Evolutionary conservation across 2,113 vertebrate species (phyloP), one percentile per base, ranked within the genome.

Genomic region (Epinephelus fuscoguttatus): DNA sequence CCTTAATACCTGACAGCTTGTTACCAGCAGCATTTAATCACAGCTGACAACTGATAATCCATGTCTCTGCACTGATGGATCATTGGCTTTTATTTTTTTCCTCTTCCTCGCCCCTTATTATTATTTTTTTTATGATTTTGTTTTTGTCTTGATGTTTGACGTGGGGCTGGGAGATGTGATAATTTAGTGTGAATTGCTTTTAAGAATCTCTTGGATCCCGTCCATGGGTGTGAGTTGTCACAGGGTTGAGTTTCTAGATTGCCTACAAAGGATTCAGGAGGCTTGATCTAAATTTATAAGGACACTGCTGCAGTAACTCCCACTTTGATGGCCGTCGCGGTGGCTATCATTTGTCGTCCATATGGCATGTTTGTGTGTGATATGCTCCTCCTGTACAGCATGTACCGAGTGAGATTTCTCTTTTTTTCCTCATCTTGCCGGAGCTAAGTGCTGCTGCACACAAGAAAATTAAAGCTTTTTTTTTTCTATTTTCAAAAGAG

Each of bases 21-120:
- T 91, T 90, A 83, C 87, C 91, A 85, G 77, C 90, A 88, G 86
- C 89, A 75, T 91, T 92, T 93, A 91, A 93, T 94, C 90, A 92
- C 84, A 78, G 82, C 85, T 85, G 94, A 94, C 93, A 93, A 88
- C 85, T 90, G 92, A 92, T 94, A 91, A 94, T 90, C 90, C 91
- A 86, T 25, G 87, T 88, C 89, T 88, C 72, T 23, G 49, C 74
- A 11, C 79, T 84, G 88, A 90, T 88, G 81, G 89, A 88, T 87
- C 78, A 64, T 80, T 86, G 66, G 55, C 40, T 74, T 69, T 81
- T 50, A 4, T 42, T 75, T 70, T 79, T 37, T 27, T 23, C 66
- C 6, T 68, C 69, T 68, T 86, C 64, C 42, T 74, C 7, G 3
- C 47, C 66, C 23, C 23, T 23, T 85, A 84, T 75, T 76, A 77